Evolutionary conservation across 2,113 vertebrate genomes (phyloP).

Genomic region (Cromileptes altivelis): DNA sequence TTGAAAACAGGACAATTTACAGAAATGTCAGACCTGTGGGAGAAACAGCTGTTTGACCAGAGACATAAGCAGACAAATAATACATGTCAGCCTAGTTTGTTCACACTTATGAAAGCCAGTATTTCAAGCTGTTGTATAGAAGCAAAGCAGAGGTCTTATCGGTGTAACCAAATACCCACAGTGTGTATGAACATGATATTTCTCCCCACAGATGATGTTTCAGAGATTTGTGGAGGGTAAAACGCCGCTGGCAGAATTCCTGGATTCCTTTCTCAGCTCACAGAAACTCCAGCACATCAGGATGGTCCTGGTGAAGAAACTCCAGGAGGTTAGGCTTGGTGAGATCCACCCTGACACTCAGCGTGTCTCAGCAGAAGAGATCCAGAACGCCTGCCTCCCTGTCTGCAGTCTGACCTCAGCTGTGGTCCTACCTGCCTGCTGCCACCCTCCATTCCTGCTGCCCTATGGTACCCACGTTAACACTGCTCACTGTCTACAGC

Average conservation of each 20-base stretch:
- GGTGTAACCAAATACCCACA: not conserved
- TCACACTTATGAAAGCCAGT: not conserved
- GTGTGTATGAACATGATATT: not conserved
- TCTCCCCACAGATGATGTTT: constrained; percentile 61
- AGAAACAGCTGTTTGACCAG: not conserved
- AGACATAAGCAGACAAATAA: not conserved
- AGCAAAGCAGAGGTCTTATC: not conserved
- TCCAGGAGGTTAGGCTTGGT: constrained; percentile 42
- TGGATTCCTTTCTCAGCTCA: constrained; percentile 55
- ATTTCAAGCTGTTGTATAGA: not conserved
- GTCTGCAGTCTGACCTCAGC: constrained; percentile 39
- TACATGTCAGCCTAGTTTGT: not conserved
- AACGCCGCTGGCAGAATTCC: constrained; percentile 43
- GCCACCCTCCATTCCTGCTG: constrained; percentile 47
- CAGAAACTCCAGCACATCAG: constrained; percentile 55
- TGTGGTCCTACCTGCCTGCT: constrained; percentile 43
- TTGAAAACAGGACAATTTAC: not conserved
- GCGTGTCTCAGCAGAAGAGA: constrained; percentile 4
- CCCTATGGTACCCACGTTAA: constrained; percentile 21
- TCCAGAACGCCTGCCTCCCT: not conserved
- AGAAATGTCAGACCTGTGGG: not conserved
- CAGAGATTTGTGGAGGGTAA: constrained; percentile 63
- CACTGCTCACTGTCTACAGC: not conserved
- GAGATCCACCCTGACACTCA: not conserved
- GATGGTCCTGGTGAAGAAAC: constrained; percentile 64